These are phyloP conservation scores for Takifugu flavidus DNA, from an alignment of 2,113 vertebrate species.

Conservation along the genomic window DNA sequence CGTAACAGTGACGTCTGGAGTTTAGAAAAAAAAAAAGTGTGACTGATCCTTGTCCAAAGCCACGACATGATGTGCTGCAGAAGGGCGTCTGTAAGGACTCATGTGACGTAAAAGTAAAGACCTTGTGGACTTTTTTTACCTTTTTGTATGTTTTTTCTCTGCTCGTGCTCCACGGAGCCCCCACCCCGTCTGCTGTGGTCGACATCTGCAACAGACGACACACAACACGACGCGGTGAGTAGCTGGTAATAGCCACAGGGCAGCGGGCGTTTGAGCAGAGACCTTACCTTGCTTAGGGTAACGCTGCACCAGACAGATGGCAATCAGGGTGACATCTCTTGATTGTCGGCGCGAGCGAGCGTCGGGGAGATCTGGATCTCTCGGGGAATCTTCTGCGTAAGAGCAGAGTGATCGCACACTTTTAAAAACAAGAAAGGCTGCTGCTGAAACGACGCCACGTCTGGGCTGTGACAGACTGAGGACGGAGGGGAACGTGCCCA, in stretches of 20 bases:
- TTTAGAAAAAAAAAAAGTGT: conserved; percentile 20
- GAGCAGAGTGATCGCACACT: conserved; percentile 18
- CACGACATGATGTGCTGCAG: conserved; percentile 51
- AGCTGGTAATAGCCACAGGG: background rate
- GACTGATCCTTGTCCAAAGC: conserved; percentile 44
- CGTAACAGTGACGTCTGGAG: conserved; percentile 28
- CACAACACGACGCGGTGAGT: background rate
- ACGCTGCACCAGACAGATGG: conserved; percentile 34
- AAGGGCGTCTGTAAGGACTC: conserved; percentile 43
- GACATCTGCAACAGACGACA: conserved; percentile 78
- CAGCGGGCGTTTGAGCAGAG: background rate
- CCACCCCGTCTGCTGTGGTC: conserved; percentile 82
- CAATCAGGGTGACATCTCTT: conserved; percentile 61
- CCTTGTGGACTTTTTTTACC: conserved; percentile 64
- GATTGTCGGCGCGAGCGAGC: conserved; percentile 30
- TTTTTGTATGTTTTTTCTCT: conserved; percentile 97
- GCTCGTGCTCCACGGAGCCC: conserved; percentile 74
- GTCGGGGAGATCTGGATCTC: conserved; percentile 26
- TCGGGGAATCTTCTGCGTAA: conserved; percentile 20
- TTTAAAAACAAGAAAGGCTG: background rate
- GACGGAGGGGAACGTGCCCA: conserved; percentile 11
- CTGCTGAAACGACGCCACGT: background rate
- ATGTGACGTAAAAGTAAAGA: conserved; percentile 29
- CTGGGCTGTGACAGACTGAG: background rate
- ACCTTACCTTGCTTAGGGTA: conserved; percentile 51